A percentile compares a stretch with the other conserved stretches of the same genome.
Conservation (phyloP, 37 sponge, comb jelly and placozoan genomes). For the Mnemiopsis leidyi region DNA sequence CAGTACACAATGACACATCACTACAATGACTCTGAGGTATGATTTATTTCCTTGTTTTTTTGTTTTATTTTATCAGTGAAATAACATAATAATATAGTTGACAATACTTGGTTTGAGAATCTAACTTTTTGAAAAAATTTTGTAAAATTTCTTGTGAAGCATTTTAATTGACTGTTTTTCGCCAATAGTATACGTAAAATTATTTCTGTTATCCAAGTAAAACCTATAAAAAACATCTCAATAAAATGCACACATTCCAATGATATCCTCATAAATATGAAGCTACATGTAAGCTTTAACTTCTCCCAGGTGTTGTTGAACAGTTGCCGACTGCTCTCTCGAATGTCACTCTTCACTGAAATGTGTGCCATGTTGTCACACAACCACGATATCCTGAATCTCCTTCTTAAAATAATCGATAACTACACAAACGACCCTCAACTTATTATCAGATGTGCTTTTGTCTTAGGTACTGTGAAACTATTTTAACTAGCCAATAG, state of each 20-base stretch:
- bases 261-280: too few species aligned
- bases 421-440: conserved; percentile 56
- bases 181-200: too few species aligned
- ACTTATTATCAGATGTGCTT: neutral
- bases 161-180: too few species aligned
- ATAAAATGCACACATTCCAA: too few species aligned
- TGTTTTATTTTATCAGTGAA: neutral
- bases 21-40: conserved; percentile 15
- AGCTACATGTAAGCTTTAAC: too few species aligned
- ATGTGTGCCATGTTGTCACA: neutral
- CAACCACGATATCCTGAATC: neutral
- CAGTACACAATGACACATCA: neutral
- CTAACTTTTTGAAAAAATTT: too few species aligned
- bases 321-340: neutral
- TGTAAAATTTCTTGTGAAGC: too few species aligned
- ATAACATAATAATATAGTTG: too few species aligned
- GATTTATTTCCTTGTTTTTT: neutral
- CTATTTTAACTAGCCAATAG: too few species aligned
- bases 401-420: conserved; percentile 2
- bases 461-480: neutral
- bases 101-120: too few species aligned
- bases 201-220: too few species aligned
- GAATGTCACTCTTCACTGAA: conserved; percentile 22
- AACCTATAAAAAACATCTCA: too few species aligned
- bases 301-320: conserved; percentile 52